These are phyloP conservation scores for Oxyruncus cristatus DNA, from an alignment of 2,113 vertebrate species.

Conservation along the genomic window DNA sequence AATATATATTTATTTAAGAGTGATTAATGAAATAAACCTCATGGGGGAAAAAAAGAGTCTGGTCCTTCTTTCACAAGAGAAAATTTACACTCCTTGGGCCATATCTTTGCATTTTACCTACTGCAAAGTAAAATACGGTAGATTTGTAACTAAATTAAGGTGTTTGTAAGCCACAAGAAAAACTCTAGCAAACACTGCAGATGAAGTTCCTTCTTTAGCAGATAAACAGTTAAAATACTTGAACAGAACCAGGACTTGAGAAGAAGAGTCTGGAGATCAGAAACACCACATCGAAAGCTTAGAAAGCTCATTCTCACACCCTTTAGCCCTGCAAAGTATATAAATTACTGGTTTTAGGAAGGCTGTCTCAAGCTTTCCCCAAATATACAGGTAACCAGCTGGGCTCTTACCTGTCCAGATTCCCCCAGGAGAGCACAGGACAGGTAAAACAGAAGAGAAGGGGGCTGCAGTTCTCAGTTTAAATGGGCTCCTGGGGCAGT, in stretches of 20 bases:
- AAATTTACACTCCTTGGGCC: background rate
- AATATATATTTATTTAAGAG: background rate
- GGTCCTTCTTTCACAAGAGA: background rate
- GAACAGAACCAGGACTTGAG: background rate
- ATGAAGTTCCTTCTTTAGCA: background rate
- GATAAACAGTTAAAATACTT: background rate
- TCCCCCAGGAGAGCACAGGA: background rate
- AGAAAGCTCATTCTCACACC: background rate
- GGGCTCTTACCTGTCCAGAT: fast-evolving
- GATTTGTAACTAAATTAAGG: background rate
- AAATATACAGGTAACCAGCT: background rate
- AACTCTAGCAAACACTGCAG: background rate
- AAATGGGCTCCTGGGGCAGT: background rate
- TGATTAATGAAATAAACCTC: constrained; percentile 25
- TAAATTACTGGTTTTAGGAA: background rate
- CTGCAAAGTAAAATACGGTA: background rate
- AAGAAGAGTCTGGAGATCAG: background rate
- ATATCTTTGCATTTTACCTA: background rate
- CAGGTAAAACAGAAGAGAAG: background rate
- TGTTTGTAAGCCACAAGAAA: background rate
- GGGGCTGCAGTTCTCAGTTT: background rate
- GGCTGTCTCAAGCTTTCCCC: background rate
- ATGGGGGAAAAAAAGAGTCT: background rate
- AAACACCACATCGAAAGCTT: fast-evolving
- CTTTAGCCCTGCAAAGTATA: background rate